Conservation (phyloP, 2,797 vertebrate genomes). For the Manis crassicaudata region DNA sequence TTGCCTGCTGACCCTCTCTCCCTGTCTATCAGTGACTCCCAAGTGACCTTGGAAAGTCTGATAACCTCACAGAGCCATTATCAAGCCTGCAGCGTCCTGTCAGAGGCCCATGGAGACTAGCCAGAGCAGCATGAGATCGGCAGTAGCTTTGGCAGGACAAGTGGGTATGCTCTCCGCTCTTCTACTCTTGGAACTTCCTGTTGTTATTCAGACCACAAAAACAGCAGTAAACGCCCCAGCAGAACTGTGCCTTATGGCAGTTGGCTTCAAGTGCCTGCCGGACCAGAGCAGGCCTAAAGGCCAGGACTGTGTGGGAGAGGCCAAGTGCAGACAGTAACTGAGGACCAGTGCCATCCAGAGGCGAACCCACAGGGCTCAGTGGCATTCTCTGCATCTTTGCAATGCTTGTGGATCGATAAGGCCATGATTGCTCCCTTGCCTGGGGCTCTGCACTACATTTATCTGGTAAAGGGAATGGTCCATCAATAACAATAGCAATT, state of each 20-base stretch:
- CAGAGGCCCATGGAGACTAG: neutral
- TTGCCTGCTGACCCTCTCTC: neutral
- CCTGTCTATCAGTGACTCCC: neutral
- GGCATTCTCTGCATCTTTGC: neutral
- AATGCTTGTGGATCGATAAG: neutral
- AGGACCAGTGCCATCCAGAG: neutral
- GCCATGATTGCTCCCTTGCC: neutral
- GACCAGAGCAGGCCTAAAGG: neutral
- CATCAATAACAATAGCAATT: conserved; percentile 54
- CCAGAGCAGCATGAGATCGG: neutral
- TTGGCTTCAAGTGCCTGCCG: neutral
- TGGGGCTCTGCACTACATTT: neutral
- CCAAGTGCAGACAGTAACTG: neutral
- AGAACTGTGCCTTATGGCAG: neutral
- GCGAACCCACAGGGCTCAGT: neutral
- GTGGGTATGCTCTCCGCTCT: neutral
- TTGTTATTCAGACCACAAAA: neutral
- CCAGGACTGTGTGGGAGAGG: neutral
- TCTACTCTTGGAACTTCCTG: neutral
- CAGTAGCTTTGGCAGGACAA: neutral
- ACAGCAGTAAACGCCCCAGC: neutral
- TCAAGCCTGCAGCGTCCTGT: neutral
- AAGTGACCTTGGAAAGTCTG: neutral
- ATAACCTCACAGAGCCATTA: neutral
- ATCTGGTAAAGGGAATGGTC: conserved; percentile 51